Conservation (phyloP, 1,140 invertebrate genomes). For the Asbolus verrucosus region DNA sequence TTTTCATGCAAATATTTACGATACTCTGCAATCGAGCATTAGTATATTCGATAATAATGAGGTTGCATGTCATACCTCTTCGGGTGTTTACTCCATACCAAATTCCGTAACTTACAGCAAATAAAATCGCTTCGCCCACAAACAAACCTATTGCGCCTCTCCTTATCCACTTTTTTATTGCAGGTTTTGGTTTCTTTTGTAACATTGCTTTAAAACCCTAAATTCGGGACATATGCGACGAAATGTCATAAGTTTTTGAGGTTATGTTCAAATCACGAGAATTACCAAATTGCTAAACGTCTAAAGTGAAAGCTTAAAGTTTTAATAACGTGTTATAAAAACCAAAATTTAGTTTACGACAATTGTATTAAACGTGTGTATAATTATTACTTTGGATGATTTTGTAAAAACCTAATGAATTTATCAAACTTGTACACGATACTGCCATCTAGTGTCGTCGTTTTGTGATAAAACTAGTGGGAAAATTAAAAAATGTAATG, state of each 20-base stretch:
- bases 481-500: no score
- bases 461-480: no score
- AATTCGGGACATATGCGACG: slow-evolving; percentile 14
- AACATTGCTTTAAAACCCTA: slow-evolving; percentile 65
- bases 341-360: no score
- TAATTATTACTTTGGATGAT: no score
- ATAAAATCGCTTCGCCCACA: slow-evolving; percentile 68
- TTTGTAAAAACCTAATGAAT: no score
- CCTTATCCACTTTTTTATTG: slow-evolving; percentile 67
- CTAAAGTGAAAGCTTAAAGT: neutral
- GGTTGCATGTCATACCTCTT: slow-evolving; percentile 71
- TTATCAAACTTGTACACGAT: no score
- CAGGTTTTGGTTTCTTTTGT: slow-evolving; percentile 69
- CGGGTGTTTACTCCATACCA: slow-evolving; percentile 74
- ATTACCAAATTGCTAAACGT: no score
- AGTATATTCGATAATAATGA: no score
- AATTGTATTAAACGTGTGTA: no score
- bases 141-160: slow-evolving; percentile 67
- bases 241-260: slow-evolving; percentile 19
- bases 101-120: slow-evolving; percentile 70
- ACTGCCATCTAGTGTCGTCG: no score
- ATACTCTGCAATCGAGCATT: no score
- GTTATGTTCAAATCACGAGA: slow-evolving; percentile 14
- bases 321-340: no score
- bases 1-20: slow-evolving; percentile 71